These are phyloP conservation scores for Trachops cirrhosus DNA, from an alignment of 2,797 vertebrate genomes.

Conservation along the genomic window DNA sequence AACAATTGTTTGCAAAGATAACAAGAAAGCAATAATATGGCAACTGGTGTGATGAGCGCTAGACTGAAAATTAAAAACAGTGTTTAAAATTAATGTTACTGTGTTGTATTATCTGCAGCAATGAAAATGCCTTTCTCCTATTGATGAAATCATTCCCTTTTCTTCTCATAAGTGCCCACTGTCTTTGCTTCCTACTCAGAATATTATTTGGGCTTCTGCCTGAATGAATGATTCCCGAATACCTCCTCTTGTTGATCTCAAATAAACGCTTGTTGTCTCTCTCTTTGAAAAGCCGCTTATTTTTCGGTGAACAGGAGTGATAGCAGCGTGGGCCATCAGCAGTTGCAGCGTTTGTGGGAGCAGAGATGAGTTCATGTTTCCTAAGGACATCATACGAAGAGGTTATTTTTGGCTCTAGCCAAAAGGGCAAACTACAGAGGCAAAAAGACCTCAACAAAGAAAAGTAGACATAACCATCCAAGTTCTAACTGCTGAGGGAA, in stretches of 20 bases:
- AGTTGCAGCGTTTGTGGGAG: neutral
- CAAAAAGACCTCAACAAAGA: neutral
- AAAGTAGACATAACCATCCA: neutral
- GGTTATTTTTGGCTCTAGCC: neutral
- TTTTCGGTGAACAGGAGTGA: neutral
- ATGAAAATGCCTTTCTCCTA: neutral
- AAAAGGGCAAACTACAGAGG: neutral
- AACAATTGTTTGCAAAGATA: neutral
- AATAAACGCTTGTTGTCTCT: neutral
- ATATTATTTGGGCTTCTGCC: neutral
- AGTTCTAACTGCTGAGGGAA: neutral
- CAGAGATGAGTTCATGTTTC: neutral
- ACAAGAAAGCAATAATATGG: neutral
- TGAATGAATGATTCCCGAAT: neutral
- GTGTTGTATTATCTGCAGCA: neutral
- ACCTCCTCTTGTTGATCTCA: neutral
- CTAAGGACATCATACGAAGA: neutral
- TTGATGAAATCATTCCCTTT: neutral
- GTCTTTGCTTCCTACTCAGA: neutral
- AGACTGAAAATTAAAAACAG: neutral
- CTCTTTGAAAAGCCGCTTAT: neutral
- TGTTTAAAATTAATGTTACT: neutral
- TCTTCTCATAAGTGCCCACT: neutral
- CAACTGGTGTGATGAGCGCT: neutral
- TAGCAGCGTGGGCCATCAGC: neutral